Percentiles rank a stretch among this genome's conserved stretches.
phyloP scores from a whole-genome alignment of 2,888 invertebrate genomes.

The Hymenopus coronatus region DNA sequence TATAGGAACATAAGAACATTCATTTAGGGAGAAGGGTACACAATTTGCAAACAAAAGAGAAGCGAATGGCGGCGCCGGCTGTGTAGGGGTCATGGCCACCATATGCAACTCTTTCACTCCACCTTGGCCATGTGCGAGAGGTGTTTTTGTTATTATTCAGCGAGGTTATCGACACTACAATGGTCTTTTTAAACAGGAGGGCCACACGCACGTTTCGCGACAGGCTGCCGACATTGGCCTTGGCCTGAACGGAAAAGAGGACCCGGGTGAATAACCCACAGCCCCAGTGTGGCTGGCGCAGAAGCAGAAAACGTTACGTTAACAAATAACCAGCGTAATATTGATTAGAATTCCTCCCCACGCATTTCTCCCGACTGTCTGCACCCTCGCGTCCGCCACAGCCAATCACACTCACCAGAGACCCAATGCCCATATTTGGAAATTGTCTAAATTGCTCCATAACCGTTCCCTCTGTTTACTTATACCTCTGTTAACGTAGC shows the following conservation, averaged over 20 bases:
- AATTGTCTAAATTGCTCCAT: not conserved
- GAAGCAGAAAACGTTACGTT: not conserved
- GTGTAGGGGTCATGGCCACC: not conserved
- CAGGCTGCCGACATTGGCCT: constrained; percentile 8
- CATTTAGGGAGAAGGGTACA: too few relatives aligned
- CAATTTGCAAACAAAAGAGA: not conserved
- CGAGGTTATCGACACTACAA: constrained; percentile 1
- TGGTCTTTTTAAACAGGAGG: not conserved
- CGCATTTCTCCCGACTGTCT: not conserved
- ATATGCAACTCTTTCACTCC: not conserved
- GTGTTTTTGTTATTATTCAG: not conserved
- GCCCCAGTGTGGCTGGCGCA: not conserved
- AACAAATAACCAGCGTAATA: constrained; percentile 8
- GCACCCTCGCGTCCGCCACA: not conserved
- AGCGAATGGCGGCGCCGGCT: not conserved
- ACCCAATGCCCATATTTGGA: not conserved
- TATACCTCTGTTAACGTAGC: not conserved
- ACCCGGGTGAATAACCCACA: constrained; percentile 16
- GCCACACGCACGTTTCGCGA: not conserved
- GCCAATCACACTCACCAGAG: not conserved
- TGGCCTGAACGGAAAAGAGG: constrained; percentile 3
- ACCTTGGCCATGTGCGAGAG: not conserved
- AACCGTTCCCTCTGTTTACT: not conserved
- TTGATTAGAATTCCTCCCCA: not conserved
- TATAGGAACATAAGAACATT: too few relatives aligned